Conservation (phyloP, 2,113 vertebrate species). For the Campylomormyrus numenius region DNA sequence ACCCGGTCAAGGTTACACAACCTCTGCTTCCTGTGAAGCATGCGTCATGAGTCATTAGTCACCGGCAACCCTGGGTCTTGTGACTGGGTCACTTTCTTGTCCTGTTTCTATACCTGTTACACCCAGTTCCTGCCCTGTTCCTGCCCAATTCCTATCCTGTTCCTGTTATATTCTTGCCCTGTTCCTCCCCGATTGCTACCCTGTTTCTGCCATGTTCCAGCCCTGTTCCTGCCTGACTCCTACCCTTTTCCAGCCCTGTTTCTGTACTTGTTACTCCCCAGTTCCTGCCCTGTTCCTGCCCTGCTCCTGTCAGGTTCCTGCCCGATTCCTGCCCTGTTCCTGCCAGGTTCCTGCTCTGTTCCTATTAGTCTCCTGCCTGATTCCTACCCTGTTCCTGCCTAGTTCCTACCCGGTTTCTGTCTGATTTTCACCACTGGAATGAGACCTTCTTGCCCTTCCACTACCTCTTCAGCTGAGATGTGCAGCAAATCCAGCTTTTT, state of each 20-base stretch:
- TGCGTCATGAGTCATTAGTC: constrained; percentile 69
- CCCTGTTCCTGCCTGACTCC: background rate
- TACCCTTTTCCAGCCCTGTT: background rate
- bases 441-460: background rate
- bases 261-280: background rate
- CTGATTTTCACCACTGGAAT: background rate
- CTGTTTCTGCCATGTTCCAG: background rate
- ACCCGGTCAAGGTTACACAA: constrained; percentile 74
- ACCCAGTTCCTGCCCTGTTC: background rate
- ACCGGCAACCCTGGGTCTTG: background rate
- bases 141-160: background rate
- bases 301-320: background rate
- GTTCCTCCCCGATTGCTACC: background rate
- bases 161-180: background rate
- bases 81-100: constrained; percentile 5
- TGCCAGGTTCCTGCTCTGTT: background rate
- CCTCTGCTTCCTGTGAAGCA: constrained; percentile 68
- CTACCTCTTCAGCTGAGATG: background rate
- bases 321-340: background rate
- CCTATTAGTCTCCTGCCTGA: too few species aligned
- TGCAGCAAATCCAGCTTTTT: background rate
- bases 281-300: background rate
- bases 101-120: background rate
- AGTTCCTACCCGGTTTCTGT: background rate
- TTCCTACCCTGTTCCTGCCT: background rate